These are phyloP conservation scores for Reinhardtius hippoglossoides DNA, from an alignment of 2,113 vertebrate species.

Conservation along the genomic window DNA sequence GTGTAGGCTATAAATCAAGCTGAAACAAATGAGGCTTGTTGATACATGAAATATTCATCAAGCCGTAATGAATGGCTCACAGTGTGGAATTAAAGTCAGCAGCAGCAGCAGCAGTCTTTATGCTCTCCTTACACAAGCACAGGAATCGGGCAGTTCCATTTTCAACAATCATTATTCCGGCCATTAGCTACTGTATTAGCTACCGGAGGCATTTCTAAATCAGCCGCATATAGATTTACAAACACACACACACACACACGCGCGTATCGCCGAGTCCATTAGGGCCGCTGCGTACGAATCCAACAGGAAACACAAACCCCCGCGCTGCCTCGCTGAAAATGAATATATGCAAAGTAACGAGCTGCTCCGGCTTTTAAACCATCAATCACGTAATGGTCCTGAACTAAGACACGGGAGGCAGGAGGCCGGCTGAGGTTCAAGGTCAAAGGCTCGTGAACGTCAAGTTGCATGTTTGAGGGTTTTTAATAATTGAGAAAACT, in stretches of 20 bases:
- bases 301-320: conserved; percentile 74
- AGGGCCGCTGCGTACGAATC: conserved; percentile 52
- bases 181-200: conserved; percentile 76
- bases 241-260: conserved; percentile 44
- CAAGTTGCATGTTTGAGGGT: not conserved
- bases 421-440: not conserved
- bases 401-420: conserved; percentile 41
- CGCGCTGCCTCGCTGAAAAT: conserved; percentile 68
- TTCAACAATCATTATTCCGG: conserved; percentile 75
- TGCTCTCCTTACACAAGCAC: conserved; percentile 41
- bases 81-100: conserved; percentile 12
- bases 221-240: conserved; percentile 77
- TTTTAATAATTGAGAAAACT: not conserved
- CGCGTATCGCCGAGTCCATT: conserved; percentile 62
- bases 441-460: not conserved
- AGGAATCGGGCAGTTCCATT: conserved; percentile 65
- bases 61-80: conserved; percentile 33
- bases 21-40: conserved; percentile 17
- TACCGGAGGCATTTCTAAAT: conserved; percentile 73
- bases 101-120: conserved; percentile 23
- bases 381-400: conserved; percentile 59
- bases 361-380: conserved; percentile 73
- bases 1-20: conserved; percentile 26
- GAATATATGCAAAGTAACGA: conserved; percentile 79
- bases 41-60: conserved; percentile 36